Evolutionary conservation across 2,888 invertebrate genomes (phyloP), one percentile per base, ranked within the genome.

Genomic region (Dynastes hyllus): DNA sequence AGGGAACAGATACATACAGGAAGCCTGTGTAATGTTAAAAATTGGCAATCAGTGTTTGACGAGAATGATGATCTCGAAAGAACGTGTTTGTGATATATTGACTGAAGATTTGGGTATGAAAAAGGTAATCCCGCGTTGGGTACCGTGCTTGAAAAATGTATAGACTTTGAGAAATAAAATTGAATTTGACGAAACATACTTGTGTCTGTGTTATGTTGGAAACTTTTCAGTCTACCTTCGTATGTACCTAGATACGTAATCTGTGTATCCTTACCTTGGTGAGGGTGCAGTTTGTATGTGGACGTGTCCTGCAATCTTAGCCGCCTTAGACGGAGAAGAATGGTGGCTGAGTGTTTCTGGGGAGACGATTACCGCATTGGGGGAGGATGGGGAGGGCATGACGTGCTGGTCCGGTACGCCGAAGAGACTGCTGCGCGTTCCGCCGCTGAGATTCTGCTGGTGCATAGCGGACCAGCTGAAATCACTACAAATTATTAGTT

Each of bases 371-470:
- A 94, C 93, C 79, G 94, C 94, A 79, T 92, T 93, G 67, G 94
- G 92, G 29, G 94, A 93, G 40, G 94, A 94, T 55, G 95, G 95
- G 80, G 94, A 94, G 78, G 95, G 94, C 83, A 94, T 87, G n/a
- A 93, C 92, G 61, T 92, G 91, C 90, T 92, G 85, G 84, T 91
- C 90, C 81, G 92, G 84, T 81, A 92, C 84, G 86, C 90, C 86
- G 86, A 89, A 82, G 86, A 89, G 84, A 85, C 91, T 91, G 83
- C 92, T 90, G 81, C 93, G 88, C 82, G 93, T 90, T 83, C 93
- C 91, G 78, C 94, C 92, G 85, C 93, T 92, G 89, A 92, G 90
- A 87, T 92, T 93, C 88, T 92, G 92, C 6, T 91, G 89, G 40
- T 92, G 92, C 82, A 92, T 92, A 37, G 92, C 92, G 84, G 92